phyloP scores from a whole-genome alignment of 2,888 invertebrate species.

The Caenorhabditis drosophilae region DNA sequence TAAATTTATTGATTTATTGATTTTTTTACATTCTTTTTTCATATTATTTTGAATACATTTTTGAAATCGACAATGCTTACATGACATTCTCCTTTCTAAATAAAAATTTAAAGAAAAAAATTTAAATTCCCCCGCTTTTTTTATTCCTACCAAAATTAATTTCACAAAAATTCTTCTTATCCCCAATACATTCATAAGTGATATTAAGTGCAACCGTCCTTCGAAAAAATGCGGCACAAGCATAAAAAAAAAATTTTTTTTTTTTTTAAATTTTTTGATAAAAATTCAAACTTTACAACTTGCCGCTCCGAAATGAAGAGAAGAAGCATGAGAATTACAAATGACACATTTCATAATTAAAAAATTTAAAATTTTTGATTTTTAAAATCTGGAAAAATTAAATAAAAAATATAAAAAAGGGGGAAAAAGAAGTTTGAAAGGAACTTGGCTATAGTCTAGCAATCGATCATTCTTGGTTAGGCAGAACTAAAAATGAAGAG shows the following conservation, averaged over 20 bases:
- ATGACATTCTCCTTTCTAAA: constrained; percentile 35
- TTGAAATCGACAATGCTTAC: constrained; percentile 31
- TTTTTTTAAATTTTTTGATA: background rate
- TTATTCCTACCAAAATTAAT: constrained; percentile 19
- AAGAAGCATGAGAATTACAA: constrained; percentile 23
- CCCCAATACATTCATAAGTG: constrained; percentile 30
- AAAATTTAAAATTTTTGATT: background rate
- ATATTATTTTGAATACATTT: constrained; percentile 34
- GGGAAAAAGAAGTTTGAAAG: background rate
- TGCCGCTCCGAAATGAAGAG: constrained; percentile 33
- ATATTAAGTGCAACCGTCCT: constrained; percentile 31
- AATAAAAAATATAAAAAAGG: background rate
- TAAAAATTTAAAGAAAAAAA: too few relatives aligned
- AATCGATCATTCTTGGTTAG: too few relatives aligned
- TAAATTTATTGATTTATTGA: background rate
- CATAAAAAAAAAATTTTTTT: constrained; percentile 11
- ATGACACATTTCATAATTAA: constrained; percentile 24
- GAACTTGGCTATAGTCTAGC: constrained; percentile 6
- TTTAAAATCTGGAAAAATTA: background rate
- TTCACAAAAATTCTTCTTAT: constrained; percentile 15
- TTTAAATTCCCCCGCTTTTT: background rate
- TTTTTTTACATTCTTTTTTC: constrained; percentile 36
- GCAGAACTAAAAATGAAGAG: too few relatives aligned
- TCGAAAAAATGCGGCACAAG: constrained; percentile 38
- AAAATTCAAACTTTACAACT: constrained; percentile 38